Base-by-base conservation (phyloP, 2,888 invertebrate species). In the Shargacucullia verbasci region DNA sequence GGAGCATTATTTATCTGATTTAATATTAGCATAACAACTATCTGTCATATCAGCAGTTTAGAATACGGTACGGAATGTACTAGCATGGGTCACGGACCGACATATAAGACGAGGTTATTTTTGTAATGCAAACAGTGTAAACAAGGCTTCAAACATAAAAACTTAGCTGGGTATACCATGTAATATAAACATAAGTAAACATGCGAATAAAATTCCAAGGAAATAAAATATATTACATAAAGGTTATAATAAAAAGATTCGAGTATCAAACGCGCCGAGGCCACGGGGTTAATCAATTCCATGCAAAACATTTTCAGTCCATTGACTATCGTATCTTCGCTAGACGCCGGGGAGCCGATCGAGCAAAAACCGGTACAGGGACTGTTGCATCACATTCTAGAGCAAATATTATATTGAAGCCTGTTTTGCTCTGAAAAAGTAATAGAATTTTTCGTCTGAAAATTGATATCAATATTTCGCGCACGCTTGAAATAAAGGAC, bases 261-360 rank as follows among this genome's bases (percentile, higher is more conserved):
- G 68, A 76, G 72, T 70, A 74, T 74, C 71, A 77, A 76, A 79
- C 61, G 63, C 68, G 59, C 61, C 67, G 70, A 80, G 75, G 76
- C 72, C 78, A 74, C 64, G 59, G 76, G 81, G 80, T 81, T 86
- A 86, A 90, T 87, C 82, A 83, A 87, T 87, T 85, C 80, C 76
- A 85, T 78, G 84, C 82, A 73, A 83, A 84, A 81, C 81, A 80
- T 86, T 86, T 85, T 83, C 82, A 85, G 83, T 82, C 84, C 85
- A 88, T 89, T 90, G 86, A 88, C 77, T 82, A 83, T 78, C 73
- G 77, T 79, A 82, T 81, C 81, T 81, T 80, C 73, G 85, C 88
- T 83, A 93, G 93, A 93, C 93, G 82, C 61, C 77, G 82, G 73
- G 93, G 93, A 92, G 93, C 93, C 92, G 80, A 80, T 72, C 79